A percentile compares a stretch with the other conserved stretches of the same genome.
These are phyloP conservation scores for Ptychobarbus kaznakovi DNA, from an alignment of 2,797 vertebrate species.

Conservation along the genomic window DNA sequence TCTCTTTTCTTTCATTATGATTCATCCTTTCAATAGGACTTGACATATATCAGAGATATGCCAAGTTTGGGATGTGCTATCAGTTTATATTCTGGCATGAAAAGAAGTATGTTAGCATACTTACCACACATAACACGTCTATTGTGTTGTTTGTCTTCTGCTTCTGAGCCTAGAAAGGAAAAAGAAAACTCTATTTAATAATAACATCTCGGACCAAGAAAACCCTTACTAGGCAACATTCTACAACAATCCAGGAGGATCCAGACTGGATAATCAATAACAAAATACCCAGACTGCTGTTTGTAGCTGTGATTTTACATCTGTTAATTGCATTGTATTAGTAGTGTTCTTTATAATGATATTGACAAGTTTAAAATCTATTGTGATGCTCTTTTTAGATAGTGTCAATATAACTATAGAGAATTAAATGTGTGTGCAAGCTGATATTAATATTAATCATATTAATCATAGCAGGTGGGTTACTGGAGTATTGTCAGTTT, in stretches of 20 bases:
- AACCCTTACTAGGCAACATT: neutral
- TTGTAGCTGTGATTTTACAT: conserved; percentile 7
- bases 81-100: neutral
- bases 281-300: conserved; percentile 1
- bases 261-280: neutral
- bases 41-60: neutral
- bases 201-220: neutral
- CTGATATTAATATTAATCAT: neutral
- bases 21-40: neutral
- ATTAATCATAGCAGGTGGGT: neutral
- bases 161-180: conserved; percentile 86
- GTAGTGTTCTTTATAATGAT: conserved; percentile 9
- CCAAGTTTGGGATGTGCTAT: neutral
- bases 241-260: neutral
- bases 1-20: conserved; percentile 1
- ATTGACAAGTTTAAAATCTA: neutral
- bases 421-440: neutral
- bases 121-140: conserved; percentile 77
- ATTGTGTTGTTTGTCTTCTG: conserved; percentile 87
- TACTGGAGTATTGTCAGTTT: conserved; percentile 10
- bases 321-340: conserved; percentile 21
- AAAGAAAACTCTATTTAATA: neutral
- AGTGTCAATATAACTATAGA: neutral
- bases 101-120: conserved; percentile 22
- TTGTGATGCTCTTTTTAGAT: neutral